phyloP scores from a whole-genome alignment of 2,113 vertebrate species.

The Atrichornis clamosus region DNA sequence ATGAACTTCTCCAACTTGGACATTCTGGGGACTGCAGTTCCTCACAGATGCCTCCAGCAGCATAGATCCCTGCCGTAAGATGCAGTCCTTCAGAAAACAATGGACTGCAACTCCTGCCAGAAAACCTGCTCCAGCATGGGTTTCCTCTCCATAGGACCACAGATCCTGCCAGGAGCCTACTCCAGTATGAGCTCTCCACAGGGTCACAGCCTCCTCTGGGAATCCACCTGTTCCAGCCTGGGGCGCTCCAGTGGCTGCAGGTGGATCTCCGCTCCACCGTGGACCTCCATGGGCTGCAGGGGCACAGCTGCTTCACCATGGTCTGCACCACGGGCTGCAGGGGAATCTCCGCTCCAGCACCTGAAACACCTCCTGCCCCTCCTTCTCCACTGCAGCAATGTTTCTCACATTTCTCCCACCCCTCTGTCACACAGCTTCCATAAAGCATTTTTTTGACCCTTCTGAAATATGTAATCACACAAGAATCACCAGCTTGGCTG shows the following conservation, averaged over 20 bases:
- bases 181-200: neutral
- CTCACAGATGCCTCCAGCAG: neutral
- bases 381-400: neutral
- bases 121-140: neutral
- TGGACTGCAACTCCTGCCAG: neutral
- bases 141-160: neutral
- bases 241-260: accelerated
- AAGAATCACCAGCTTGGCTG: neutral
- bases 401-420: neutral
- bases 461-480: neutral
- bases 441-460: neutral
- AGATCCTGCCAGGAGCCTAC: neutral
- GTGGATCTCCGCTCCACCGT: neutral
- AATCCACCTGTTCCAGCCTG: neutral
- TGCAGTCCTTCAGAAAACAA: neutral
- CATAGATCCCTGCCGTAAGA: too few species aligned
- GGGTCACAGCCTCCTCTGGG: too few species aligned
- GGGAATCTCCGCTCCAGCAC: neutral
- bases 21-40: neutral
- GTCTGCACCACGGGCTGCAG: accelerated
- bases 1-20: neutral
- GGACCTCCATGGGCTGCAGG: accelerated
- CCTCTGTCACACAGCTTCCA: neutral
- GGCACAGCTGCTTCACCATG: accelerated
- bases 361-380: accelerated